phyloP scores from a whole-genome alignment of 2,888 invertebrate species.

The Idaea biselata region DNA sequence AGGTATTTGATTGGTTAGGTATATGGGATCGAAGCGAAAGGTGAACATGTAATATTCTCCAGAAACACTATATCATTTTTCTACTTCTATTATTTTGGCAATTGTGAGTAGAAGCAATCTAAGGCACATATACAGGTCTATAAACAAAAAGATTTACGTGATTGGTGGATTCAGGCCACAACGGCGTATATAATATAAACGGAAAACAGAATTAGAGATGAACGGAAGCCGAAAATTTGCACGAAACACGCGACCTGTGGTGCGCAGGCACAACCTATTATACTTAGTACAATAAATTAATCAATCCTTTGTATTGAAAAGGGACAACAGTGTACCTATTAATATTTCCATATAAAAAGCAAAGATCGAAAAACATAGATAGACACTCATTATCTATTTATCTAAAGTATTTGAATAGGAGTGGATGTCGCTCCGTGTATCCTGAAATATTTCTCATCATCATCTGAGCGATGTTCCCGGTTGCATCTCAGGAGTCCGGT shows the following conservation, averaged over 20 bases:
- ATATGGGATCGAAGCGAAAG: not conserved
- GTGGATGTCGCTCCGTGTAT: not conserved
- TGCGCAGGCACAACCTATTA: conserved; percentile 26
- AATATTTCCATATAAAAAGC: not conserved
- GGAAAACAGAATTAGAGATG: conserved; percentile 58
- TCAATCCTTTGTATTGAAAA: not conserved
- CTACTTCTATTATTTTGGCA: too few species aligned
- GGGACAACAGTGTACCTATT: not conserved
- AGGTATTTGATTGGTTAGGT: not conserved
- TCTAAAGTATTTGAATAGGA: not conserved
- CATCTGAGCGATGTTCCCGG: too few species aligned
- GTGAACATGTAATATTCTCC: not conserved
- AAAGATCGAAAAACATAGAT: not conserved
- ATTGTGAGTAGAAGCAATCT: not conserved
- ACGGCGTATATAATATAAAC: conserved; percentile 42
- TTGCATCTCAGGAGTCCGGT: too few species aligned
- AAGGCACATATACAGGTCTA: not conserved
- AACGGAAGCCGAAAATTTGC: conserved; percentile 62
- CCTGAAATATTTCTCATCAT: not conserved
- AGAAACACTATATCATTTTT: not conserved
- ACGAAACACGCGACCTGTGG: conserved; percentile 47
- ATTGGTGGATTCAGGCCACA: conserved; percentile 36
- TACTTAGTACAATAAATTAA: not conserved
- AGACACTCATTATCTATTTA: not conserved
- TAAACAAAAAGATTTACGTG: not conserved